Percentiles rank a stretch among this genome's conserved stretches.
phyloP scores from a whole-genome alignment of 2,797 vertebrate genomes.

The Sphenopsis melanotis region DNA sequence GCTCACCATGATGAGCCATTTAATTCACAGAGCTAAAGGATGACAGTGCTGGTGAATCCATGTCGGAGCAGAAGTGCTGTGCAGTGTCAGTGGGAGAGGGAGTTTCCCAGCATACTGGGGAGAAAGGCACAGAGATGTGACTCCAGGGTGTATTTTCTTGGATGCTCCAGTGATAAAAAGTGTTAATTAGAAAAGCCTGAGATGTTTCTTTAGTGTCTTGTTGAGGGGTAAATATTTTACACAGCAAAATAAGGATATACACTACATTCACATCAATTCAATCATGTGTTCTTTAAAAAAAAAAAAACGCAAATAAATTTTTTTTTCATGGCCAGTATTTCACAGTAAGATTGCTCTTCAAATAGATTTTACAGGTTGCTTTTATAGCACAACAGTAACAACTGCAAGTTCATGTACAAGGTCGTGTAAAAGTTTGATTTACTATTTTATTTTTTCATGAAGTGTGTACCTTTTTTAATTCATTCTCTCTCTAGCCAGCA shows the following conservation, averaged over 20 bases:
- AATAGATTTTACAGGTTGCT: not conserved
- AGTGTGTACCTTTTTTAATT: not conserved
- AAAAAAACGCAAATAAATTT: rapidly evolving
- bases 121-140: not conserved
- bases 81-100: not conserved
- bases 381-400: not conserved
- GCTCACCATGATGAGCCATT: not conserved
- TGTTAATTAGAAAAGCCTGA: not conserved
- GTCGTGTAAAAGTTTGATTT: constrained; percentile 17
- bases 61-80: not conserved
- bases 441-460: constrained; percentile 8
- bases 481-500: not conserved
- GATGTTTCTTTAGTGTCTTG: not conserved
- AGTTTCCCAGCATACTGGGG: not conserved
- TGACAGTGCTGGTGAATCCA: not conserved
- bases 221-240: not conserved
- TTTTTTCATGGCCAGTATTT: not conserved
- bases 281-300: not conserved
- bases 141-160: not conserved
- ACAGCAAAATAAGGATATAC: not conserved
- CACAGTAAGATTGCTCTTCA: not conserved
- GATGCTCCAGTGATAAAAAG: not conserved
- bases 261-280: not conserved
- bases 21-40: not conserved
- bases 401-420: not conserved